These are phyloP conservation scores for Tetragonisca angustula DNA, from an alignment of 2,888 invertebrate genomes.

Conservation along the genomic window DNA sequence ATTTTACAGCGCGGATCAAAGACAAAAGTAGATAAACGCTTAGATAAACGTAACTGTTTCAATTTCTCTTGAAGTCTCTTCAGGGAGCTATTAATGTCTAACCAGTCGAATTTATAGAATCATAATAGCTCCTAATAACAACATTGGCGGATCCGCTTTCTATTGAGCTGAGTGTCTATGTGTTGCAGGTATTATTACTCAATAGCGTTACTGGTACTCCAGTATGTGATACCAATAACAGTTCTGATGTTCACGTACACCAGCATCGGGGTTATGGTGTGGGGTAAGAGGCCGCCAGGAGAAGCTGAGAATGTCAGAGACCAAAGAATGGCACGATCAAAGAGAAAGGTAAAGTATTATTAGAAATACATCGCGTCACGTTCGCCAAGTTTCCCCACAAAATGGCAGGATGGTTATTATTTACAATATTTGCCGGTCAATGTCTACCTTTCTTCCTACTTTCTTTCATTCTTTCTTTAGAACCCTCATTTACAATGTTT, in stretches of 20 bases:
- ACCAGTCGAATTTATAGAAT: neutral
- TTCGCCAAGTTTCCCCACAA: neutral
- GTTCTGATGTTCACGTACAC: conserved; percentile 94
- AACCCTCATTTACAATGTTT: neutral
- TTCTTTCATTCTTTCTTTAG: neutral
- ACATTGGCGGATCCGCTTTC: neutral
- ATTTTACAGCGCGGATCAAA: neutral
- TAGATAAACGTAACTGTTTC: neutral
- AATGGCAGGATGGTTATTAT: neutral
- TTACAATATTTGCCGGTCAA: neutral
- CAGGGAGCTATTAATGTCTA: neutral
- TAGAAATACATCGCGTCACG: no score
- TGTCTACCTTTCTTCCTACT: neutral
- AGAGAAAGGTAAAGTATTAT: conserved; percentile 90
- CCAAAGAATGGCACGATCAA: conserved; percentile 92
- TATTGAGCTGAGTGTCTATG: neutral
- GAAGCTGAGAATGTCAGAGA: conserved; percentile 94
- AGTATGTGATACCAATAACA: conserved; percentile 92
- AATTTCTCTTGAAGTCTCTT: neutral
- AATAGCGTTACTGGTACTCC: conserved; percentile 91
- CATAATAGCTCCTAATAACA: neutral
- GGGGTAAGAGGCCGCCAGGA: conserved; percentile 94
- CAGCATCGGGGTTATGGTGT: conserved; percentile 93
- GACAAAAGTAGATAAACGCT: neutral
- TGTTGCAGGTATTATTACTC: conserved; percentile 88